Evolutionary conservation across 2,888 invertebrate species (phyloP).

Genomic region (Dusona sp.): DNA sequence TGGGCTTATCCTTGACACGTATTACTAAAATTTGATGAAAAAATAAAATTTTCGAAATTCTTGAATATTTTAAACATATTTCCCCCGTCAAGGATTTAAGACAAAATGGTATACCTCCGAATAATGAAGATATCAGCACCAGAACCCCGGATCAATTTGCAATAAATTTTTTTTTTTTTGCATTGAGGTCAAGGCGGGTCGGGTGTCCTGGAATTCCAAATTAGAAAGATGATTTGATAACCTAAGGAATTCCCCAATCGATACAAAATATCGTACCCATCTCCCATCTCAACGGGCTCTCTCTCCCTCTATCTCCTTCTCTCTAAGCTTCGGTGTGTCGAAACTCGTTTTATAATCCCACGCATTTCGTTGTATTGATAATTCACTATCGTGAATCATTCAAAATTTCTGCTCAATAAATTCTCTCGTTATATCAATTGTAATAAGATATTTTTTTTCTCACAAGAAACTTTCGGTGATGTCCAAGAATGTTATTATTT

Average conservation of each 20-base stretch:
- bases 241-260: constrained; percentile 16
- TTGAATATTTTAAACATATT: too few species aligned
- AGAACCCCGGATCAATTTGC: not conserved
- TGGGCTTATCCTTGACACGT: too few species aligned
- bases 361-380: not conserved
- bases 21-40: too few species aligned
- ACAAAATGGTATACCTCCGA: not conserved
- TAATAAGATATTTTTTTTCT: constrained; percentile 6
- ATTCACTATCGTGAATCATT: constrained; percentile 26
- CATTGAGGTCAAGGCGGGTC: constrained; percentile 21
- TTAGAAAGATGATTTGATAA: constrained; percentile 44
- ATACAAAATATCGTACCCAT: not conserved
- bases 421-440: not conserved
- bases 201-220: constrained; percentile 32
- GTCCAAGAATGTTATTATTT: not conserved
- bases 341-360: not conserved
- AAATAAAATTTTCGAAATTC: too few species aligned
- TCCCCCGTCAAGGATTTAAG: too few species aligned
- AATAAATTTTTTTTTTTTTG: not conserved
- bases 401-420: not conserved
- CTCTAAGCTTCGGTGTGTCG: not conserved
- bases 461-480: not conserved
- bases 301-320: not conserved
- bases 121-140: not conserved
- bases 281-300: not conserved